These are phyloP conservation scores for Trematomus loennbergii DNA, from an alignment of 2,113 vertebrate species.

Conservation along the genomic window DNA sequence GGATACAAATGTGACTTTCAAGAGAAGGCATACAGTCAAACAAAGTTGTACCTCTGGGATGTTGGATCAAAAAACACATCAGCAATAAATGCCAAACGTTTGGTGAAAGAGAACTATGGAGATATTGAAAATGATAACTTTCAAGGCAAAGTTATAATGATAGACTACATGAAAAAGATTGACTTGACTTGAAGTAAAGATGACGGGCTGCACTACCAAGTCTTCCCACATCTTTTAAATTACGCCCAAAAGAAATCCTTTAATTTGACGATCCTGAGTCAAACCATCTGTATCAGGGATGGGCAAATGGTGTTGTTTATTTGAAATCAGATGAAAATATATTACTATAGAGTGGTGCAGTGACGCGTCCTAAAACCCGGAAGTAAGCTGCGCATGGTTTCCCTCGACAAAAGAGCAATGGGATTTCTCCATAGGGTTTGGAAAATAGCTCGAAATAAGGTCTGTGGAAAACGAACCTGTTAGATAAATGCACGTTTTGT, in stretches of 20 bases:
- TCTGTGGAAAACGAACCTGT: no score
- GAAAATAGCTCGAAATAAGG: no score
- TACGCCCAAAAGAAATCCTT: conserved; percentile 2
- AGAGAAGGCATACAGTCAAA: no score
- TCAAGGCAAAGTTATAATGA: not conserved
- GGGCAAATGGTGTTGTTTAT: no score
- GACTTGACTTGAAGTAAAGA: not conserved
- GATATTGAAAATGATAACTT: not conserved
- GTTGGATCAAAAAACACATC: not conserved
- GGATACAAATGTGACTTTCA: no score
- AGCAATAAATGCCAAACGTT: not conserved
- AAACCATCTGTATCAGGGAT: conserved; percentile 29
- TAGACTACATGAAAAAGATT: not conserved
- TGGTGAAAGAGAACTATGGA: not conserved
- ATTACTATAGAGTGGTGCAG: no score
- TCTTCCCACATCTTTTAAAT: not conserved
- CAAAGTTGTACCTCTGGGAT: not conserved
- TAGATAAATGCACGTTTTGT: no score
- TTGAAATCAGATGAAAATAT: no score
- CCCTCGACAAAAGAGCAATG: no score
- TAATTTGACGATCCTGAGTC: conserved; percentile 26
- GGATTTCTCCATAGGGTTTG: no score
- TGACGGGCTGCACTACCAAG: not conserved
- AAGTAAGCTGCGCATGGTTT: no score
- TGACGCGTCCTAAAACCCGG: no score